Conservation (phyloP, 2,797 vertebrate genomes). For the Choloepus didactylus region DNA sequence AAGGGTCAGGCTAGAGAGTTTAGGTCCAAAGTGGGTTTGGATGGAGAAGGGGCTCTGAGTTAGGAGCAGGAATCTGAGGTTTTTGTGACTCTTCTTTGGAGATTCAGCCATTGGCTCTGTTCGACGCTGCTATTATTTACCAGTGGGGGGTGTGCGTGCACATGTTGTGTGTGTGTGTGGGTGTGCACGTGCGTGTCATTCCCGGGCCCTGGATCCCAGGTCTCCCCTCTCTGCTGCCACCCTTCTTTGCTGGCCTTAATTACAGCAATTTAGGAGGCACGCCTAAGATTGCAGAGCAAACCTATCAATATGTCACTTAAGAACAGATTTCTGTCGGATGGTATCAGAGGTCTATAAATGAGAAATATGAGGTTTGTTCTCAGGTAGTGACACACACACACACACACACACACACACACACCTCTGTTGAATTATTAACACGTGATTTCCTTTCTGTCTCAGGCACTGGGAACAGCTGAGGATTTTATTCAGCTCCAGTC, state of each 20-base stretch:
- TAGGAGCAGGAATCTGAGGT: neutral
- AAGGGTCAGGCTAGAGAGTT: neutral
- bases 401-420: neutral
- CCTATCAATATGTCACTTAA: conserved; percentile 76
- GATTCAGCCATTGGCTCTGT: neutral
- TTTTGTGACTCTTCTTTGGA: neutral
- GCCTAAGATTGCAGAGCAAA: conserved; percentile 68
- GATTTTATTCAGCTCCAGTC: conserved; percentile 55
- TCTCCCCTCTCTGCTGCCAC: conserved; percentile 51
- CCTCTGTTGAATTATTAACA: conserved; percentile 75
- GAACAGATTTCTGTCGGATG: conserved; percentile 81
- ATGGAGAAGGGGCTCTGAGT: no score
- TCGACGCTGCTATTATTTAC: neutral
- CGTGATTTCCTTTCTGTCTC: conserved; percentile 69
- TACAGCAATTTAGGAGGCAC: conserved; percentile 73
- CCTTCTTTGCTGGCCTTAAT: conserved; percentile 72
- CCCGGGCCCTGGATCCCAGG: neutral
- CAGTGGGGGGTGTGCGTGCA: conserved; percentile 34
- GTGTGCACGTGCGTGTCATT: neutral
- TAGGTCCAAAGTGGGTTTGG: neutral
- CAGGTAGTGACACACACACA: conserved; percentile 1
- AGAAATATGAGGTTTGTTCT: conserved; percentile 73
- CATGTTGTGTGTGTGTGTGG: neutral
- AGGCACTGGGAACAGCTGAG: conserved; percentile 63
- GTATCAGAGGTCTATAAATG: conserved; percentile 66